phyloP scores from a whole-genome alignment of 2,113 vertebrate species.

The Oxygymnocypris stewartii region DNA sequence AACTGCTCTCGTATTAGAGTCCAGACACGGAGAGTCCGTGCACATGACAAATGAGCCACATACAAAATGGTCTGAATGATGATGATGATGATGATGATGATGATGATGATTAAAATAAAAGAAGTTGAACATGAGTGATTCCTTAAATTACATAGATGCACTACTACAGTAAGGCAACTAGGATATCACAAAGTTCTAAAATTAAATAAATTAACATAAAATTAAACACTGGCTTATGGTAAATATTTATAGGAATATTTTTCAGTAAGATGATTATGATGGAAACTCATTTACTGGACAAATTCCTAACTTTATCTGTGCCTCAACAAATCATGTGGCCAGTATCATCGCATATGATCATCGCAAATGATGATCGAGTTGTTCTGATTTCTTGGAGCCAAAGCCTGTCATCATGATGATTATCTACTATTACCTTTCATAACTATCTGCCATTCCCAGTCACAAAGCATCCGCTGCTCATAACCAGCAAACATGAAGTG shows the following conservation, averaged over 20 bases:
- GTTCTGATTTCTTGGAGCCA: neutral
- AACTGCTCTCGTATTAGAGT: constrained; percentile 18
- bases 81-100: too few relatives aligned
- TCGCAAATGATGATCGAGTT: neutral
- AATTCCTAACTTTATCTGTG: neutral
- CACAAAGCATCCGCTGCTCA: neutral
- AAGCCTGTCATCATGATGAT: neutral
- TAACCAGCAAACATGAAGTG: neutral
- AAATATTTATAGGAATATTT: neutral
- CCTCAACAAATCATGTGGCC: neutral
- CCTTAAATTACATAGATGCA: neutral
- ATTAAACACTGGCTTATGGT: neutral
- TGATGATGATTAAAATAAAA: neutral
- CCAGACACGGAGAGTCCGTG: constrained; percentile 5
- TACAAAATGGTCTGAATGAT: neutral
- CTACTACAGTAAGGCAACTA: neutral
- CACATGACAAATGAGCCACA: constrained; percentile 34
- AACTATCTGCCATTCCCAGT: neutral
- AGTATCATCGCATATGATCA: neutral
- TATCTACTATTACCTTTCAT: neutral
- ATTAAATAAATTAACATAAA: neutral
- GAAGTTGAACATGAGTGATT: neutral
- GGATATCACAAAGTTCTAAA: neutral
- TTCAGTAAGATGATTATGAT: neutral
- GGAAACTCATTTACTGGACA: neutral